Percentiles rank a stretch among this genome's conserved stretches.
These are phyloP conservation scores for Orthosia gracilis DNA, from an alignment of 2,888 invertebrate genomes.

Conservation along the genomic window DNA sequence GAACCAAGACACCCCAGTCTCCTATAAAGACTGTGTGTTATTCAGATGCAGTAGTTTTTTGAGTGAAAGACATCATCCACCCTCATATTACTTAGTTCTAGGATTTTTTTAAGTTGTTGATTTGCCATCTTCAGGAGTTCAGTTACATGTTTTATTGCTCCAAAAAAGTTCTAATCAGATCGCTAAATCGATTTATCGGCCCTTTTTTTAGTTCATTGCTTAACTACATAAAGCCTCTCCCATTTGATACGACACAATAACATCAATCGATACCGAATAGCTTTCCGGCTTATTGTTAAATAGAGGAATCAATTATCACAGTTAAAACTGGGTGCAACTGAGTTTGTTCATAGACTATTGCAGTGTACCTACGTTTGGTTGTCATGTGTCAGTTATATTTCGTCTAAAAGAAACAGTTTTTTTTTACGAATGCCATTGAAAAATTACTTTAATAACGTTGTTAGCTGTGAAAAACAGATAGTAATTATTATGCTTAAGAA, in stretches of 20 bases:
- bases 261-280: slow-evolving; percentile 1
- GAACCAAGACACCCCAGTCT: no score
- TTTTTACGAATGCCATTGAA: no score
- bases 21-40: no score
- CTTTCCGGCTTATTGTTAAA: slow-evolving; percentile 26
- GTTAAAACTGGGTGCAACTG: slow-evolving; percentile 27
- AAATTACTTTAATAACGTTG: no score
- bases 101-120: not conserved
- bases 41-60: no score
- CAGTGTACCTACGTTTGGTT: not conserved
- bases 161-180: not conserved
- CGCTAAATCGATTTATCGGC: no score
- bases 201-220: not conserved
- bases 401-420: no score
- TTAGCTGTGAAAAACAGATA: no score
- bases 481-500: no score
- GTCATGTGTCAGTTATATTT: not conserved
- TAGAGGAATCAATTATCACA: not conserved
- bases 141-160: not conserved
- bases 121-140: no score
- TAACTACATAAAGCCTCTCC: slow-evolving; percentile 1
- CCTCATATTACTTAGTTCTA: no score
- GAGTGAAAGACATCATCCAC: no score
- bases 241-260: not conserved
- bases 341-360: not conserved